Conservation (phyloP, 2,888 invertebrate genomes). For the Ophion costatus region DNA sequence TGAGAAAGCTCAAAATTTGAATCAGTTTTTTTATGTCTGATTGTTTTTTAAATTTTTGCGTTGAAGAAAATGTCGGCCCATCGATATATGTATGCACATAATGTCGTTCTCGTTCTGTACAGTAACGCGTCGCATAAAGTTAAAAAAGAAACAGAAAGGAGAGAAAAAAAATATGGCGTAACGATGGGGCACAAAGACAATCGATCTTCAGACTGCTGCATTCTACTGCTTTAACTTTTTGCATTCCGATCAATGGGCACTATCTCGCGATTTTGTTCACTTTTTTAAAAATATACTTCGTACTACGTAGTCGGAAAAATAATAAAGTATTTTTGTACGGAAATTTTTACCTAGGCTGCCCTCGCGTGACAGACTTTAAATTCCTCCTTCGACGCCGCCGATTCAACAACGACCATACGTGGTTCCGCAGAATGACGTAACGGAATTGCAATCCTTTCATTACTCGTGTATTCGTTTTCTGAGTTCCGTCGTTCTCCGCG, state of each 20-base stretch:
- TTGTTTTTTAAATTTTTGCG: too few relatives aligned
- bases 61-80: neutral
- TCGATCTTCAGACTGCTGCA: conserved; percentile 36
- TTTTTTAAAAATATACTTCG: conserved; percentile 38
- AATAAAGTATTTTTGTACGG: conserved; percentile 69
- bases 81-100: neutral
- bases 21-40: too few relatives aligned
- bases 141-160: neutral
- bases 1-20: too few relatives aligned
- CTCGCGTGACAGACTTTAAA: conserved; percentile 16
- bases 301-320: conserved; percentile 22
- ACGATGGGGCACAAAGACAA: conserved; percentile 50
- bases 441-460: neutral
- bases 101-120: conserved; percentile 8
- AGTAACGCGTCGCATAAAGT: conserved; percentile 12
- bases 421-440: neutral
- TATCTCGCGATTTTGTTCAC: conserved; percentile 28
- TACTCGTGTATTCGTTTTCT: neutral
- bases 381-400: neutral
- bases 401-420: neutral
- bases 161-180: conserved; percentile 1
- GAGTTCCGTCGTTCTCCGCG: neutral
- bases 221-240: conserved; percentile 55
- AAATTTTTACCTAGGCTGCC: conserved; percentile 36
- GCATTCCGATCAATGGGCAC: conserved; percentile 56